These are phyloP conservation scores for Enteromius fasciolatus DNA, from an alignment of 2,797 vertebrate species.

Conservation along the genomic window DNA sequence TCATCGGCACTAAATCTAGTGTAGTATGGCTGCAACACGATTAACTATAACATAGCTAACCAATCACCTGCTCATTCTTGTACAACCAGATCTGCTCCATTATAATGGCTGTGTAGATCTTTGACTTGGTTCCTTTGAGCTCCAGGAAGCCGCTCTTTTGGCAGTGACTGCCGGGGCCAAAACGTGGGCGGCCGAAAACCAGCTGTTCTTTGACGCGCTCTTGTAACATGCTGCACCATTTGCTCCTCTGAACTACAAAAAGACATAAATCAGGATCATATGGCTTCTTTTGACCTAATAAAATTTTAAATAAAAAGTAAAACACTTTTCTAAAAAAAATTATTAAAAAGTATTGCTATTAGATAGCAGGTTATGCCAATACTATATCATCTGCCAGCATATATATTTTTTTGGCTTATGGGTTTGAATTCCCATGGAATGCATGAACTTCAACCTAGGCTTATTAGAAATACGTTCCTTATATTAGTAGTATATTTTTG, in stretches of 20 bases:
- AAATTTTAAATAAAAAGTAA: neutral
- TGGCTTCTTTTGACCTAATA: neutral
- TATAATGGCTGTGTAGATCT: conserved; percentile 86
- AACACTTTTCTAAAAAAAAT: neutral
- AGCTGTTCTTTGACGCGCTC: conserved; percentile 86
- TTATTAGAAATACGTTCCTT: too few species aligned
- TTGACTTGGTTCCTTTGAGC: conserved; percentile 92
- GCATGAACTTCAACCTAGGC: neutral
- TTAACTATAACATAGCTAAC: conserved; percentile 18
- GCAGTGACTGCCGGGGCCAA: conserved; percentile 77
- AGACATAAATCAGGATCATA: conserved; percentile 9
- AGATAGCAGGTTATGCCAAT: neutral
- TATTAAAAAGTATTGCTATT: too few species aligned
- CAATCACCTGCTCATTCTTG: conserved; percentile 93
- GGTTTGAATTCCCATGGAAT: neutral
- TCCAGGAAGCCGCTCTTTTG: conserved; percentile 88
- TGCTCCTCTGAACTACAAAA: conserved; percentile 81
- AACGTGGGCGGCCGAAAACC: conserved; percentile 79
- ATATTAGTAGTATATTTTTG: too few species aligned
- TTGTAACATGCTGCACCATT: conserved; percentile 89
- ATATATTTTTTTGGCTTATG: neutral
- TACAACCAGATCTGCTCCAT: conserved; percentile 91
- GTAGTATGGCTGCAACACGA: neutral
- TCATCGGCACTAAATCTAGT: neutral
- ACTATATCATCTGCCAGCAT: neutral